Evolutionary conservation across 2,888 invertebrate genomes (phyloP), one percentile per base, ranked within the genome.

Genomic region (Mechanitis messenoides): DNA sequence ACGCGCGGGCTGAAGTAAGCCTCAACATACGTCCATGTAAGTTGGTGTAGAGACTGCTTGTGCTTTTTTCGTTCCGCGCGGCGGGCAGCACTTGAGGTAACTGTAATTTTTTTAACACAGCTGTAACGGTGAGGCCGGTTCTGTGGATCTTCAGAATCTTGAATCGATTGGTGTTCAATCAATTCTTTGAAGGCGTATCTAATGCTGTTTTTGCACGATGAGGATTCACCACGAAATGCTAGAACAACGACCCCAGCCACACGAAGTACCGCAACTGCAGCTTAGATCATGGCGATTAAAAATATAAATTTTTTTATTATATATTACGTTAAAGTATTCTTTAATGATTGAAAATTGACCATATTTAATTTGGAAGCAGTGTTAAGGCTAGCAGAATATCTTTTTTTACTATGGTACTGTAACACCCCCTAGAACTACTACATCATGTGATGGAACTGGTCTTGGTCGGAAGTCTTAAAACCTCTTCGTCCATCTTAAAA

Each of bases 81-180:
- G 78, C 80, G 80, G 76, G 75, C 73, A 80, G 66, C 71, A 64
- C 64, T 77, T 66, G 68, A 71, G 74, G 68, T 89, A 90, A 89
- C 89, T 87, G 88, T 89, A 87, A 63, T 81, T 87, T 87, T 90
- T 89, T 88, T 83, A 85, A 85, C 84, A 81, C 75, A 69, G 72
- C 75, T 73, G 79, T 87, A 87, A 87, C 88, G 86, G 88, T 83
- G 79, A 74, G 77, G 84, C 84, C 84, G 84, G 85, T 85, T 85
- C 77, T 79, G 65, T 74, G 75, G 74, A 77, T 82, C 82, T 79
- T 81, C 80, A 56, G 72, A 62, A 60, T 73, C 69, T 71, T 63
- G 72, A 73, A 73, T 73, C 72, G 73, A 79, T 76, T 75, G 76
- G 72, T 73, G 76, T 74, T 77, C 76, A 76, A 78, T 76, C 75